These are phyloP conservation scores for Takifugu rubripes DNA, from an alignment of 2,797 vertebrate genomes.

Conservation along the genomic window DNA sequence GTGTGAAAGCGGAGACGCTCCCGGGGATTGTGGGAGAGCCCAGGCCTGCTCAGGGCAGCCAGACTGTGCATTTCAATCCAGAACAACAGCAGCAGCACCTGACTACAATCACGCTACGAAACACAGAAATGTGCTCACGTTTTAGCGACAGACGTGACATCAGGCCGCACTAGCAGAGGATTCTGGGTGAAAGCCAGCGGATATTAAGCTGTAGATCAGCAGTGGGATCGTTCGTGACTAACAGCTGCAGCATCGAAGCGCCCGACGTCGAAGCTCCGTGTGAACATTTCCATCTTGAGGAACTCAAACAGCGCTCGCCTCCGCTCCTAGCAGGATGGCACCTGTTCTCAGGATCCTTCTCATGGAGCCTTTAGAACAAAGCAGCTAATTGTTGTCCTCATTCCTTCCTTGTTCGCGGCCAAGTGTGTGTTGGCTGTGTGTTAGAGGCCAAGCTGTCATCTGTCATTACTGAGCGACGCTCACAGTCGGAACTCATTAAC, in stretches of 20 bases:
- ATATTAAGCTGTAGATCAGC: slow-evolving; percentile 9
- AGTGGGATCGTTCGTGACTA: slow-evolving; percentile 35
- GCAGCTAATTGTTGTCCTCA: not conserved
- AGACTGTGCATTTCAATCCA: slow-evolving; percentile 39
- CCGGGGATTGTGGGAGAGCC: slow-evolving; percentile 31
- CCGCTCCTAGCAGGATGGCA: slow-evolving; percentile 17
- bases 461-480: slow-evolving; percentile 46
- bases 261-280: slow-evolving; percentile 10
- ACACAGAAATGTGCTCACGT: not conserved
- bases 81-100: slow-evolving; percentile 5
- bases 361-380: not conserved
- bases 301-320: slow-evolving; percentile 6
- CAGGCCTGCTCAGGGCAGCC: slow-evolving; percentile 35
- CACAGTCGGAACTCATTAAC: slow-evolving; percentile 55
- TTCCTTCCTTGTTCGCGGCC: slow-evolving; percentile 20
- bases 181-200: no score
- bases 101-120: slow-evolving; percentile 2
- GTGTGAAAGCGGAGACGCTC: slow-evolving; percentile 29
- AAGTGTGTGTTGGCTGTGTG: slow-evolving; percentile 16
- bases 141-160: no score
- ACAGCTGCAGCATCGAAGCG: no score
- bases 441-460: slow-evolving; percentile 30
- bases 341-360: slow-evolving; percentile 5
- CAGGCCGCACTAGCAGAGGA: no score
- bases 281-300: slow-evolving; percentile 10